Conservation (phyloP, 23 tunicate genomes). For the Phallusia fumigata region DNA sequence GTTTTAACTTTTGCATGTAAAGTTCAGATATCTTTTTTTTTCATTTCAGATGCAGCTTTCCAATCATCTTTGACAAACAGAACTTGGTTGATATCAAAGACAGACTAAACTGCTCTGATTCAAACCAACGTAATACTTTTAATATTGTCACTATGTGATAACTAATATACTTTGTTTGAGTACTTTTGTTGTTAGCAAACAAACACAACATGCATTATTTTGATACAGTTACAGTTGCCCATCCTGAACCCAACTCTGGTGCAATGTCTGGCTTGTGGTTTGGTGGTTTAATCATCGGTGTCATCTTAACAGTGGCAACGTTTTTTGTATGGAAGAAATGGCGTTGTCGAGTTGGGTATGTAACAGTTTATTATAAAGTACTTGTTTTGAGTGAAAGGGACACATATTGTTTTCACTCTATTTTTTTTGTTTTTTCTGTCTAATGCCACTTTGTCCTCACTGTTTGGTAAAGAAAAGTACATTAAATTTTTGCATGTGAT, state of each 20-base stretch:
- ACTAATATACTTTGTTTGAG: no score
- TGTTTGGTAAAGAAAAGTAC: no score
- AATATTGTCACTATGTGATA: no score
- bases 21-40: no score
- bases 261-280: conserved; percentile 68
- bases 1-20: no score
- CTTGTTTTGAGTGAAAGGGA: no score
- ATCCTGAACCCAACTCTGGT: conserved; percentile 1
- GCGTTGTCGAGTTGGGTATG: conserved; percentile 46
- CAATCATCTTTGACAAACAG: background rate
- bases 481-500: no score
- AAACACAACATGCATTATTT: background rate
- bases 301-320: conserved; percentile 41
- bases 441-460: no score
- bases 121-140: background rate
- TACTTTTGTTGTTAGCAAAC: background rate
- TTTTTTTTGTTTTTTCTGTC: no score
- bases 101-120: background rate
- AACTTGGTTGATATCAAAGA: background rate
- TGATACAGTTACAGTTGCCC: background rate
- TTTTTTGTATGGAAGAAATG: conserved; percentile 49
- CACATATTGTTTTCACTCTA: no score
- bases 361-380: background rate
- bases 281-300: conserved; percentile 65
- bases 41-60: background rate